Evolutionary conservation across 2,797 vertebrate genomes (phyloP), one percentile per base, ranked within the genome.

Genomic region (Hypotaenidia okinawae): DNA sequence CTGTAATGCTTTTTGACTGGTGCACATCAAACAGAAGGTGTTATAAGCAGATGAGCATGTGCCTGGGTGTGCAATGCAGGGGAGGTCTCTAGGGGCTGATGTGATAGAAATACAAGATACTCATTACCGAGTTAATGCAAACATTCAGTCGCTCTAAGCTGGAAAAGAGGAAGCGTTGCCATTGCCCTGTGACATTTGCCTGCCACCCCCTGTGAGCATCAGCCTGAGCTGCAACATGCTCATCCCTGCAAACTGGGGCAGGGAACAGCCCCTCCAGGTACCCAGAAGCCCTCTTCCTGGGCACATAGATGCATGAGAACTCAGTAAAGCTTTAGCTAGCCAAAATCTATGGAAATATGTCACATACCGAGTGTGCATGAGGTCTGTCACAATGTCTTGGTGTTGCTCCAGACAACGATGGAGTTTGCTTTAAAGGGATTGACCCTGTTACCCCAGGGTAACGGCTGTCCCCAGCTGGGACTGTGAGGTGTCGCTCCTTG

Each of bases 171-270:
- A 67, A 70, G 9, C 0, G 0, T 28, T 89, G 72, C 27, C 32
- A 4, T 8, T 75, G 59, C 22, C n/a, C 28, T 57, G 37, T n/a
- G 5, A 10, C 12, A 5, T 11, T 16, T 62, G 25, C 63, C 27
- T 17, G 1, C 32, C 18, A 41, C 54, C 3, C 39, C 35, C 54
- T 41, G 35, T 28, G 6, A 58, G 45, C 19, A 5, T 37, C 55
- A 54, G 82, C 47, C 1, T 2, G 28, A n/a, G 30, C 3, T 67
- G 68, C 54, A 17, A 17, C 1, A 0, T 13, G 15, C 9, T 45
- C 4, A 5, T 13, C 27, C n/a, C 49, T 80, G 35, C 0, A 16
- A 68, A 68, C 0, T 1, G 8, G n/a, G 11, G 18, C 7, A 9
- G 47, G 21, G 11, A 4, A 18, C 45, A 45, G 62, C 3, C 18